These are phyloP conservation scores for Pseudochirops corinnae DNA, from an alignment of 2,797 vertebrate species.

Conservation along the genomic window DNA sequence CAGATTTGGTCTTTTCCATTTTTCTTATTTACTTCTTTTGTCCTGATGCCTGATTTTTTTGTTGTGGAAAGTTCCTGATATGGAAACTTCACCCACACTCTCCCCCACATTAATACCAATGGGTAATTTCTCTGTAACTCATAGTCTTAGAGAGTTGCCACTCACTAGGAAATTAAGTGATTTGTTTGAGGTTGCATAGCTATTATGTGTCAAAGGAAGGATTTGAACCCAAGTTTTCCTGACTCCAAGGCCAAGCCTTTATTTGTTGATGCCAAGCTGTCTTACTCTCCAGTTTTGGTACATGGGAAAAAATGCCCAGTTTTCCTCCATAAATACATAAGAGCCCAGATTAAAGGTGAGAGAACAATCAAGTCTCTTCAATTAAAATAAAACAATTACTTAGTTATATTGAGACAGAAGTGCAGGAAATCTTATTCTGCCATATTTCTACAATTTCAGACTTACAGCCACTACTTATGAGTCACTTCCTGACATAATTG, in stretches of 20 bases:
- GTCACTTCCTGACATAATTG: constrained; percentile 79
- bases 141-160: not conserved
- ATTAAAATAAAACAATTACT: constrained; percentile 60
- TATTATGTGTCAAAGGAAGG: not conserved
- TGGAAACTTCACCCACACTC: not conserved
- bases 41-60: not conserved
- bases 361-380: constrained; percentile 58
- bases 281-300: not conserved
- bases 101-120: not conserved
- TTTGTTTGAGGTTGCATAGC: not conserved
- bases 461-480: constrained; percentile 75
- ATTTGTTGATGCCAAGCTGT: not conserved
- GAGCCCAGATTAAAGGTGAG: constrained; percentile 34
- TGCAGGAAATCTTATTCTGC: constrained; percentile 50
- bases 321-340: constrained; percentile 61
- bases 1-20: constrained; percentile 55
- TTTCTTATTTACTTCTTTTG: not conserved
- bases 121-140: not conserved
- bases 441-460: constrained; percentile 61
- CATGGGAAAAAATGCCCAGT: constrained; percentile 48
- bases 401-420: constrained; percentile 47
- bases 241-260: not conserved
- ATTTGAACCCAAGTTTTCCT: not conserved
- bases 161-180: not conserved
- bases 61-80: not conserved